Conservation (phyloP, 1,140 invertebrate species). For the Eurosta solidaginis region DNA sequence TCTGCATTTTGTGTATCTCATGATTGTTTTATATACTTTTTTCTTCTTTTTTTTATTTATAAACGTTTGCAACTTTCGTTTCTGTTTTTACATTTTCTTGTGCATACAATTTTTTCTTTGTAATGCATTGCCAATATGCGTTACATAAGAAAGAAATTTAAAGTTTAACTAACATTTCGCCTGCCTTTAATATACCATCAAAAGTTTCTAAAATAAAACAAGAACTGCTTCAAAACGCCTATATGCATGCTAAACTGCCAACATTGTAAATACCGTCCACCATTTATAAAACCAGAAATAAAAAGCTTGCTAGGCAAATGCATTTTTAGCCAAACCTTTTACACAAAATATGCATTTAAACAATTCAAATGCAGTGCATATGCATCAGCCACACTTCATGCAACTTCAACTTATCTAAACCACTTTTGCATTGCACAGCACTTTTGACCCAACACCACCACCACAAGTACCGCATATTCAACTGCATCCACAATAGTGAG, state of each 20-base stretch:
- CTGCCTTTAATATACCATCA: too few species aligned
- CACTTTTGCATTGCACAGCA: too few species aligned
- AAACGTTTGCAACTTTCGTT: too few species aligned
- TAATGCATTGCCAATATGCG: too few species aligned
- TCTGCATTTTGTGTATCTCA: background rate
- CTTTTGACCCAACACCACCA: too few species aligned
- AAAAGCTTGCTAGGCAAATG: background rate
- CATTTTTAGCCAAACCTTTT: background rate
- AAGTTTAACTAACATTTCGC: too few species aligned
- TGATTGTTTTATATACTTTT: background rate
- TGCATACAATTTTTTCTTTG: too few species aligned
- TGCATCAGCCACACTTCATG: background rate
- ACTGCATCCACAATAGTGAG: background rate
- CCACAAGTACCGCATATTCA: too few species aligned
- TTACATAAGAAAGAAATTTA: background rate
- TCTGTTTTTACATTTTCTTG: conserved; percentile 2
- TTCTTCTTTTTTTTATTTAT: too few species aligned
- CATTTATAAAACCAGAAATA: background rate
- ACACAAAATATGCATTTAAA: background rate
- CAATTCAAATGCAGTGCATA: background rate
- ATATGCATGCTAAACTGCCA: background rate
- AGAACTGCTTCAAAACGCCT: too few species aligned
- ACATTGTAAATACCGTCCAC: background rate
- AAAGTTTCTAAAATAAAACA: too few species aligned
- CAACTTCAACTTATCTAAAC: background rate